A percentile compares a stretch with the other conserved stretches of the same genome.
phyloP scores from a whole-genome alignment of 1,140 invertebrate genomes.

The Hycleus phaleratus region DNA sequence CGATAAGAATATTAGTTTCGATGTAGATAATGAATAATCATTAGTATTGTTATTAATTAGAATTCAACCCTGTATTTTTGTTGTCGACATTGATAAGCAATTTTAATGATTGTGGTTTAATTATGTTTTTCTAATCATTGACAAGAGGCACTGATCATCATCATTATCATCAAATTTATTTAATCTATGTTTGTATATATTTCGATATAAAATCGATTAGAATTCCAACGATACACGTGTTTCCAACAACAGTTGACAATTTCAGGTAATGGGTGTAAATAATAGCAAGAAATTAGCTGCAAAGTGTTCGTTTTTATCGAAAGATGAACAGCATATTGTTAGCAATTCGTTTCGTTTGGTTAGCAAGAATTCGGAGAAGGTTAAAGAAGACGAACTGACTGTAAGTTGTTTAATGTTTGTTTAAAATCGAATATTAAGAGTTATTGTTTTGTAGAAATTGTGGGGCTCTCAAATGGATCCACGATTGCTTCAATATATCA shows the following conservation, averaged over 20 bases:
- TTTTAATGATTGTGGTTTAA: background rate
- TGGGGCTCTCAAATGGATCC: constrained; percentile 53
- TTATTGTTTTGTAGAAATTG: constrained; percentile 46
- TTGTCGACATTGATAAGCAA: too few species aligned
- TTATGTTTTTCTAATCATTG: constrained; percentile 2
- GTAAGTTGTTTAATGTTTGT: constrained; percentile 44
- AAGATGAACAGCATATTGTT: constrained; percentile 52
- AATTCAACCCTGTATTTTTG: too few species aligned
- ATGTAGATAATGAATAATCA: too few species aligned
- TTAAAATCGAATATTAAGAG: constrained; percentile 1
- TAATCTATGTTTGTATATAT: constrained; percentile 4
- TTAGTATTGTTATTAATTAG: too few species aligned
- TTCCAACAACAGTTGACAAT: too few species aligned
- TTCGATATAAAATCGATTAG: too few species aligned
- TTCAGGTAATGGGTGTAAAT: constrained; percentile 39
- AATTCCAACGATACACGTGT: too few species aligned
- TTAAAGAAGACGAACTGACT: constrained; percentile 54
- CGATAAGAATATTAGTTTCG: too few species aligned
- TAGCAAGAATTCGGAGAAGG: constrained; percentile 52
- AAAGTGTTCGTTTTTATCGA: constrained; percentile 51
- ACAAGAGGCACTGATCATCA: background rate
- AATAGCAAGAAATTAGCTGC: constrained; percentile 54
- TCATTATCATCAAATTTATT: constrained; percentile 1
- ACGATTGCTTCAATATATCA: constrained; percentile 49
- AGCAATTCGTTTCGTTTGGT: constrained; percentile 50